Evolutionary conservation across 2,113 vertebrate species (phyloP).

Genomic region (Tragelaphus imberbis): DNA sequence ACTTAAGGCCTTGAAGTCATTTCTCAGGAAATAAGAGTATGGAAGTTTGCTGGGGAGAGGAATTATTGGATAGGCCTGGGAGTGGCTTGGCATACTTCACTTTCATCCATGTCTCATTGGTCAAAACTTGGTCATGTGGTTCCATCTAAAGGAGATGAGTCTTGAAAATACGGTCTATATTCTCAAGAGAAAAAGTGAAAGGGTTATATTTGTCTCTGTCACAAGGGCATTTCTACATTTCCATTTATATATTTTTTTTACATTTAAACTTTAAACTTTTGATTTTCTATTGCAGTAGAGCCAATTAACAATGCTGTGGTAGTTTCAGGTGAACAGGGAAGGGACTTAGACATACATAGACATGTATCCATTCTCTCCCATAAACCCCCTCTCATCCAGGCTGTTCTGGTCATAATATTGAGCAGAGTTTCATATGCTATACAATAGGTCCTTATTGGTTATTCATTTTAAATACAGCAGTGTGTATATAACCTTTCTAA

Average conservation of each 20-base stretch:
- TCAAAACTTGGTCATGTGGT: not conserved
- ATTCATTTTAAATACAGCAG: not conserved
- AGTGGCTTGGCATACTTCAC: not conserved
- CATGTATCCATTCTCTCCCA: not conserved
- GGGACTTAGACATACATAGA: not conserved
- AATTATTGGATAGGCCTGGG: not conserved
- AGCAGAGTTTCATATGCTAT: not conserved
- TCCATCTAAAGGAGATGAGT: not conserved
- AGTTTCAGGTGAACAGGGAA: not conserved
- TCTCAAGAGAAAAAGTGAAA: not conserved
- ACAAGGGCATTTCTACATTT: not conserved
- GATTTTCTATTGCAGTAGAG: not conserved
- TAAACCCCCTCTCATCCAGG: not conserved
- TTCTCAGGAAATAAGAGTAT: not conserved
- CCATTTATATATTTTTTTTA: not conserved
- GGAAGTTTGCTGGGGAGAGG: not conserved
- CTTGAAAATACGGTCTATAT: not conserved
- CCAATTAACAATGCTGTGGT: not conserved
- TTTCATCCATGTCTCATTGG: not conserved
- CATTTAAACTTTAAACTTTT: not conserved
- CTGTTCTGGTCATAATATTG: not conserved
- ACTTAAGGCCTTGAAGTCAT: not conserved
- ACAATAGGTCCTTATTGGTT: not conserved
- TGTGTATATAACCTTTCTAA: not conserved
- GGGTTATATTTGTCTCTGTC: not conserved